Base-by-base conservation (phyloP, 2,888 invertebrate genomes). In the Palloptera scutellata region DNA sequence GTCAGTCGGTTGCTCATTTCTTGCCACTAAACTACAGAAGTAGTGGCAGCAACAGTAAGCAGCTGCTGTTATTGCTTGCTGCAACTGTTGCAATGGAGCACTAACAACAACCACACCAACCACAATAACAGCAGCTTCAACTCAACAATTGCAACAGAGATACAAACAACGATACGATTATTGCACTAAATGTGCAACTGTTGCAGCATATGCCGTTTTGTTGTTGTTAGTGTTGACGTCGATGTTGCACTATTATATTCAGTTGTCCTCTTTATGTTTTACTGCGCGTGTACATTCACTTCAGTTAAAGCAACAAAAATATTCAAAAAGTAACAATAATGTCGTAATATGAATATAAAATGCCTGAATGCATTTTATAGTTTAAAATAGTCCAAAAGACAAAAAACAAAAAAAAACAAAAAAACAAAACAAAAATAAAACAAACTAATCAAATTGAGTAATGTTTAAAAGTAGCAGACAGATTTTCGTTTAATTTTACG, bases 211-310 rank as follows among this genome's bases (percentile, higher is more conserved):
- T 63, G 62, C 53, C 58, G 15, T 48, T 48, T 48, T 45, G 20
- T 15, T 45, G 61, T 61, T 13, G 57, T 51, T 54, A 52, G 20
- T 57, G 45, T 72, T 70, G 73, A 66, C 69, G 65, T 66, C 60
- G 59, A 54, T 57, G 61, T 45, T 64, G 48, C 60, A 45, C 6
- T 17, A 13, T 43, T 45, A 15, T 15, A 17, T n/a, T 58, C 55
- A 61, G 55, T 67, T 70, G 70, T 65, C 67, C 70, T 63, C 70
- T 70, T 70, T 68, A 55, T 41, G 60, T 15, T 30, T 60, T 53
- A 53, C 17, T 53, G 53, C 11, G 48, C 48, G 12, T 12, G 41
- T 51, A 43, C 51, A 30, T 30, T 30, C 30, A 6, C 30, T 30
- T 2, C 30, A 30, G 30, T 30, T 6, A 30, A 41, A 52, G 42